Evolutionary conservation across 2,888 invertebrate genomes (phyloP).

Genomic region (Cataglyphis livida): DNA sequence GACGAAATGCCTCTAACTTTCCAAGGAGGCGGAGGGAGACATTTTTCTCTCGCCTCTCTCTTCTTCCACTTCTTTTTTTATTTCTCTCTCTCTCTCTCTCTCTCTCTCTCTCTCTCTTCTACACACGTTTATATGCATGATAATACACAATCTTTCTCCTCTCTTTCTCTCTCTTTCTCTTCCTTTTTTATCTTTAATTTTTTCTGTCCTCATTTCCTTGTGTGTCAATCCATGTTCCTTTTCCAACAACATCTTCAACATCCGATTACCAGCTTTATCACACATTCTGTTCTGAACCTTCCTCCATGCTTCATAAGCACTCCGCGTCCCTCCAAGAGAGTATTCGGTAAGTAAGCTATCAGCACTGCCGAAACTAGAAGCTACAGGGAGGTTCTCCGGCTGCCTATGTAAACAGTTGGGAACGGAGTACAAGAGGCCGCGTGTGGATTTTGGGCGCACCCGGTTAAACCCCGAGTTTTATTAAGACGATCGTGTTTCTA

Average conservation of each 20-base stretch:
- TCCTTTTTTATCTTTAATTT: not conserved
- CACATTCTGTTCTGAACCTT: conserved; percentile 24
- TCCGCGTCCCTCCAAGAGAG: conserved; percentile 45
- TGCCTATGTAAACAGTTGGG: conserved; percentile 59
- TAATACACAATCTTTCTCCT: conserved; percentile 22
- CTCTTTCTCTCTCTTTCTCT: conserved; percentile 13
- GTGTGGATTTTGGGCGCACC: conserved; percentile 36
- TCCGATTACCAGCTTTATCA: conserved; percentile 24
- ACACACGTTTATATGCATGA: not conserved
- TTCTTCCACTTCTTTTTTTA: not conserved
- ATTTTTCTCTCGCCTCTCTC: conserved; percentile 20
- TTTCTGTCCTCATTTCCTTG: conserved; percentile 14
- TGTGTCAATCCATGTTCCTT: conserved; percentile 6
- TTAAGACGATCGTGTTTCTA: conserved; percentile 9
- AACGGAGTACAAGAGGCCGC: conserved; percentile 30
- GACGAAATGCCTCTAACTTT: conserved; percentile 38
- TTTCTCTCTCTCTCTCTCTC: not conserved
- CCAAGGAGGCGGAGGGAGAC: conserved; percentile 34
- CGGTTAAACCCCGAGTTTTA: conserved; percentile 8
- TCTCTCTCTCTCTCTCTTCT: not conserved
- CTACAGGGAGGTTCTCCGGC: conserved; percentile 59
- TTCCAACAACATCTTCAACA: conserved; percentile 10
- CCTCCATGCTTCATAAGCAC: conserved; percentile 38
- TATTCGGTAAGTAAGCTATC: conserved; percentile 64
- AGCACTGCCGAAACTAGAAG: conserved; percentile 71